phyloP scores from a whole-genome alignment of 2,797 vertebrate genomes.

The Phataginus tetradactyla region DNA sequence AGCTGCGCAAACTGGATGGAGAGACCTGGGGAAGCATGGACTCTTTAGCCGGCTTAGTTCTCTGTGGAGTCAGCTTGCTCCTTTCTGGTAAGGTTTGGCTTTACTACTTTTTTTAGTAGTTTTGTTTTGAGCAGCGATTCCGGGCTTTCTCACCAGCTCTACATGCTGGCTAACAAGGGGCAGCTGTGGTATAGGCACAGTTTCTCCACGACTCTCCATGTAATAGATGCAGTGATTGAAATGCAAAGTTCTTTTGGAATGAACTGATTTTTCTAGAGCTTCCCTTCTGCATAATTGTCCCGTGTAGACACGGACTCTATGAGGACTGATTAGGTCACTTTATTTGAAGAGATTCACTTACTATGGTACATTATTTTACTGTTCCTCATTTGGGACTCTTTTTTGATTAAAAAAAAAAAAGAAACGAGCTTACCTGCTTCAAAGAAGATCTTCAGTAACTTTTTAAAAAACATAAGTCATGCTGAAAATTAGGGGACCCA shows the following conservation, averaged over 20 bases:
- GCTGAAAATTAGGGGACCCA: background rate
- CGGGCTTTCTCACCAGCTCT: background rate
- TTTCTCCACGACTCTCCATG: conserved; percentile 19
- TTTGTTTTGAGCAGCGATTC: background rate
- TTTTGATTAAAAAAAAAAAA: background rate
- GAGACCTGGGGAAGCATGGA: conserved; percentile 88
- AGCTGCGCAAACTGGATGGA: conserved; percentile 87
- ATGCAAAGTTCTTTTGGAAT: background rate
- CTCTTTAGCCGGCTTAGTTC: conserved; percentile 85
- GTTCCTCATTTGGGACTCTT: background rate
- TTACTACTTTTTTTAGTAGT: background rate
- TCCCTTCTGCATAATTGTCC: background rate
- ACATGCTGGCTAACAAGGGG: background rate
- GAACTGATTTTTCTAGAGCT: conserved; percentile 29
- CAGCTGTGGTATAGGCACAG: background rate
- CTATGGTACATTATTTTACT: background rate
- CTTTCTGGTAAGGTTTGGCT: conserved; percentile 87
- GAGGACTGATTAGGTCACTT: background rate
- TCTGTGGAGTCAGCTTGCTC: conserved; percentile 85
- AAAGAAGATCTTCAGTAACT: conserved; percentile 54
- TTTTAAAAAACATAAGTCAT: background rate
- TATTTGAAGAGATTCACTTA: conserved; percentile 15
- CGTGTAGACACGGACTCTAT: background rate
- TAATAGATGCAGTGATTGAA: background rate
- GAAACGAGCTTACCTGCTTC: background rate